phyloP scores from a whole-genome alignment of 2,888 invertebrate genomes.

The Parasteatoda lunata region DNA sequence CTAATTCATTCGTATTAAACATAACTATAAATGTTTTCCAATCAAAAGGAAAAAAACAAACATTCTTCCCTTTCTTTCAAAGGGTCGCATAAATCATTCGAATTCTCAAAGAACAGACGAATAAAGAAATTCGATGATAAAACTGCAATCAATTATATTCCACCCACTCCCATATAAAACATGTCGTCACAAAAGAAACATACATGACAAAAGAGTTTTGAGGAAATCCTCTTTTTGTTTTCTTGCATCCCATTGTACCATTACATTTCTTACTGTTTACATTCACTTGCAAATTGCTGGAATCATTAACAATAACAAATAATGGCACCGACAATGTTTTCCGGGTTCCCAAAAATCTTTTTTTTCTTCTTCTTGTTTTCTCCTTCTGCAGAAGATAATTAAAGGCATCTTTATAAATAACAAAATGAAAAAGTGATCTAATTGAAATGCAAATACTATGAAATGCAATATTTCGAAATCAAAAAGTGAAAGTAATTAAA shows the following conservation, averaged over 20 bases:
- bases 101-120: neutral
- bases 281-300: conserved; percentile 60
- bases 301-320: conserved; percentile 62
- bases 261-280: conserved; percentile 18
- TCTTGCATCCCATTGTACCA: neutral
- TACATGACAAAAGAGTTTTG: neutral
- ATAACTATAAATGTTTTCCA: no score
- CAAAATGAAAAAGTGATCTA: conserved; percentile 24
- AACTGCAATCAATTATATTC: conserved; percentile 1
- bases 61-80: no score
- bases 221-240: neutral
- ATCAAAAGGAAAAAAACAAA: no score
- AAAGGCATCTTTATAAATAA: neutral
- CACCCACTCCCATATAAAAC: neutral
- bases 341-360: no score
- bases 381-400: neutral
- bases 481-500: neutral
- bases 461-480: neutral
- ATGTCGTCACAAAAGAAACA: neutral
- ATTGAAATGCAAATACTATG: conserved; percentile 47
- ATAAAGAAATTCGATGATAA: neutral
- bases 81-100: no score
- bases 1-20: no score
- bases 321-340: conserved; percentile 14
- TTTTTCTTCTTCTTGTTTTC: no score